A percentile compares a stretch with the other conserved stretches of the same genome.
phyloP scores from a whole-genome alignment of 2,888 invertebrate genomes.

The Resseliella maxima region DNA sequence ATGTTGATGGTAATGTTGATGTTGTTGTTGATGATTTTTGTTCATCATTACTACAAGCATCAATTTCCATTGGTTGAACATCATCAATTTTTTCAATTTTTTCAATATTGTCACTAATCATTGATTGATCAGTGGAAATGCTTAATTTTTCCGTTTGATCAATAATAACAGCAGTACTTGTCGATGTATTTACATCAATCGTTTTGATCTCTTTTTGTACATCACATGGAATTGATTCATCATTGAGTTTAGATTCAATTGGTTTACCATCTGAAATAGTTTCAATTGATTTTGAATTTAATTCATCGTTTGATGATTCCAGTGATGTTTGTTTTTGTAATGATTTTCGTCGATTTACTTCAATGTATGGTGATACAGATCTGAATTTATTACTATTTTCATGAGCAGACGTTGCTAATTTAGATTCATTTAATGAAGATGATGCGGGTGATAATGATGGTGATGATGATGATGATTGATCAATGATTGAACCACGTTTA shows the following conservation, averaged over 20 bases:
- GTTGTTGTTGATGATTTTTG: background rate
- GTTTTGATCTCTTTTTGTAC: background rate
- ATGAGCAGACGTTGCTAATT: background rate
- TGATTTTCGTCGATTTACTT: background rate
- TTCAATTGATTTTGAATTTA: background rate
- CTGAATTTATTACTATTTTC: background rate
- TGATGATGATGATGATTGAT: background rate
- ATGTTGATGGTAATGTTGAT: background rate
- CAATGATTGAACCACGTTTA: background rate
- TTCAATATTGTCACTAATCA: background rate
- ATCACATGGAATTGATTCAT: background rate
- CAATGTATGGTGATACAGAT: background rate
- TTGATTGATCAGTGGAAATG: background rate
- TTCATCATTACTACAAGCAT: background rate
- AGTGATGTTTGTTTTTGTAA: background rate
- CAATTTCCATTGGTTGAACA: background rate
- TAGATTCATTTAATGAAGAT: background rate
- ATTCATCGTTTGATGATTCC: background rate
- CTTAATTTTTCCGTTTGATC: background rate
- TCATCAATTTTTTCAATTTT: background rate
- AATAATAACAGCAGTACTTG: background rate
- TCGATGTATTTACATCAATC: background rate
- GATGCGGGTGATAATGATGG: too few relatives aligned
- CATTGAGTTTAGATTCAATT: background rate
- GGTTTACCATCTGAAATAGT: background rate